Evolutionary conservation across 2,888 invertebrate genomes (phyloP).

Genomic region (Callinectes sapidus): DNA sequence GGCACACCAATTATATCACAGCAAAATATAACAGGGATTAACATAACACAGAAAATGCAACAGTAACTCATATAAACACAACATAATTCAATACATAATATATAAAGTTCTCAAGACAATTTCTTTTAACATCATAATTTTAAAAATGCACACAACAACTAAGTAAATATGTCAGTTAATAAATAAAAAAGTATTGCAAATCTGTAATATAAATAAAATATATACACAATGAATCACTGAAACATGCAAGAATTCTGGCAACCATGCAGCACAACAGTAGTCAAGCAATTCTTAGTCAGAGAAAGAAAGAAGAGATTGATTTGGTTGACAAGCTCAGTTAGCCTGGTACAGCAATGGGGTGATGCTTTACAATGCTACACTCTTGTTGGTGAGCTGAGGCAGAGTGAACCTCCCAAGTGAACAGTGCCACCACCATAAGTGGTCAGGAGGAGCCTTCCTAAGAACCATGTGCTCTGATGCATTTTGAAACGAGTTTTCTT

Average conservation of each 20-base stretch:
- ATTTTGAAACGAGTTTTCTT: background rate
- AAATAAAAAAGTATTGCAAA: slow-evolving; percentile 16
- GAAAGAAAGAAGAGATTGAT: background rate
- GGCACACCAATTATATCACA: slow-evolving; percentile 20
- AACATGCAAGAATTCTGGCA: background rate
- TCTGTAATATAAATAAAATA: background rate
- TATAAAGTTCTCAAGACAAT: background rate
- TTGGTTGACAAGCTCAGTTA: background rate
- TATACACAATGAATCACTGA: background rate
- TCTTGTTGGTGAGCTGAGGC: background rate
- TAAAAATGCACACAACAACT: slow-evolving; percentile 6
- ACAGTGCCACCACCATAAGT: background rate
- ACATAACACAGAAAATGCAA: slow-evolving; percentile 16
- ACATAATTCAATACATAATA: slow-evolving; percentile 3
- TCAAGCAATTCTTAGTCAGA: background rate
- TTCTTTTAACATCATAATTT: background rate
- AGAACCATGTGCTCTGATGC: background rate
- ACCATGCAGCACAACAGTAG: background rate
- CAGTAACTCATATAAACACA: slow-evolving; percentile 12
- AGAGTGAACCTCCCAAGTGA: background rate
- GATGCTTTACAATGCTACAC: background rate
- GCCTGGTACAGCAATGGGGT: background rate
- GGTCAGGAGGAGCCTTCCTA: background rate
- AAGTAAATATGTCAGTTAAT: background rate
- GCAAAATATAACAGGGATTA: slow-evolving; percentile 17